A percentile compares a stretch with the other conserved stretches of the same genome.
Conservation (phyloP, 1,140 invertebrate genomes). For the Vanessa tameamea region DNA sequence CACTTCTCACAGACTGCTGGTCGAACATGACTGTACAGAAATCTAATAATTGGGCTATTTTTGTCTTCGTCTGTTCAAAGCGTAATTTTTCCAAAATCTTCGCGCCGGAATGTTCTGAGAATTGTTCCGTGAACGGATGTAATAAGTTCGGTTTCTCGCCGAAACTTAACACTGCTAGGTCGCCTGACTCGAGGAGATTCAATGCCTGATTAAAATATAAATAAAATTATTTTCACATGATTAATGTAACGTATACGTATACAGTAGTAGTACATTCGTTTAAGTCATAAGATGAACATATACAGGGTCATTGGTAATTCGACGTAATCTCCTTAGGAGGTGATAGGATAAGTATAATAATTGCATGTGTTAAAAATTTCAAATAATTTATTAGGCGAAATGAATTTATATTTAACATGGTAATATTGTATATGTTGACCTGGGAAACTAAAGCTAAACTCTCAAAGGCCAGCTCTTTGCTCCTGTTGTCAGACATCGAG, state of each 20-base stretch:
- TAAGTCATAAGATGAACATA: too few species aligned
- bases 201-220: conserved; percentile 85
- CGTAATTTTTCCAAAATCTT: conserved; percentile 88
- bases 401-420: too few species aligned
- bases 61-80: conserved; percentile 91
- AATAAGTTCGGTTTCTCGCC: conserved; percentile 92
- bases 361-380: not conserved
- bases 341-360: too few species aligned
- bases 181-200: conserved; percentile 95
- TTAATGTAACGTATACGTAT: not conserved
- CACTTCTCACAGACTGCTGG: conserved; percentile 79
- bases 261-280: too few species aligned
- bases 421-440: conserved; percentile 43
- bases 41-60: conserved; percentile 90
- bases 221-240: conserved; percentile 17
- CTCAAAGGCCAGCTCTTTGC: conserved; percentile 96
- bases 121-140: conserved; percentile 92
- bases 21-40: conserved; percentile 87
- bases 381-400: too few species aligned
- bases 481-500: conserved; percentile 94
- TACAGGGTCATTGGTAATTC: too few species aligned
- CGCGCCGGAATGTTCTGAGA: conserved; percentile 90
- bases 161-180: conserved; percentile 95
- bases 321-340: too few species aligned
- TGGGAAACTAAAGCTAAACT: conserved; percentile 94